Evolutionary conservation across 1,140 invertebrate species (phyloP).

Genomic region (Drosophila bocqueti): DNA sequence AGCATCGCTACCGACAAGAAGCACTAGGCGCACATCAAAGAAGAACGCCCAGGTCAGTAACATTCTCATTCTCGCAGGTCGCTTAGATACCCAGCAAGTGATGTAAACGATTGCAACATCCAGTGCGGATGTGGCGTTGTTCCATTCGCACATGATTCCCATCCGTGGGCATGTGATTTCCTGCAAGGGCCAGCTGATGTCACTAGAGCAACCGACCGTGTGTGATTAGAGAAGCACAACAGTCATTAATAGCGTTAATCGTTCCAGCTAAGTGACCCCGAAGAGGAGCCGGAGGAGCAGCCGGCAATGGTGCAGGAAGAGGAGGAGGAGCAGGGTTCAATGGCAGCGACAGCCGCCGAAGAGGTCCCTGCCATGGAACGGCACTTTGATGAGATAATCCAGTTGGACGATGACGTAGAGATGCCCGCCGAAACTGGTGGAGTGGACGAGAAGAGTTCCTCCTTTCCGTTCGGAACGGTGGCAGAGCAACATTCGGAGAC

Average conservation of each 20-base stretch:
- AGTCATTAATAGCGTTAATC: not conserved
- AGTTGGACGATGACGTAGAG: slow-evolving; percentile 67
- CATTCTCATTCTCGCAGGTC: not conserved
- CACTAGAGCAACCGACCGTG: not conserved
- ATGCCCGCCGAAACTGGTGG: slow-evolving; percentile 61
- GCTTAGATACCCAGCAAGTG: slow-evolving; percentile 33
- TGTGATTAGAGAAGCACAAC: not conserved
- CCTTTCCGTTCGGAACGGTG: slow-evolving; percentile 76
- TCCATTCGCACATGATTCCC: slow-evolving; percentile 78
- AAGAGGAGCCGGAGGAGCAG: slow-evolving; percentile 47
- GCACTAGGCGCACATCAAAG: slow-evolving; percentile 68
- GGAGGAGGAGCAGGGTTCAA: slow-evolving; percentile 24
- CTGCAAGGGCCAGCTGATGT: slow-evolving; percentile 85
- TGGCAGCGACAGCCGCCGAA: not conserved
- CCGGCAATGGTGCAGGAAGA: slow-evolving; percentile 37
- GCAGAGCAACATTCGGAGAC: slow-evolving; percentile 75
- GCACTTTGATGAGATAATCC: slow-evolving; percentile 54
- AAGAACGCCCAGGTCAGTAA: slow-evolving; percentile 75
- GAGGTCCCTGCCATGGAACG: slow-evolving; percentile 10
- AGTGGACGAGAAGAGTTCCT: slow-evolving; percentile 82
- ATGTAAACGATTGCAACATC: slow-evolving; percentile 71
- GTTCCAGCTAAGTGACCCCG: slow-evolving; percentile 67
- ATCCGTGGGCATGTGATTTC: slow-evolving; percentile 64
- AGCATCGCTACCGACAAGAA: slow-evolving; percentile 40
- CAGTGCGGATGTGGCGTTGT: slow-evolving; percentile 80